Evolutionary conservation across 2,888 invertebrate species (phyloP), one percentile per base, ranked within the genome.

Genomic region (Agrilus mali): DNA sequence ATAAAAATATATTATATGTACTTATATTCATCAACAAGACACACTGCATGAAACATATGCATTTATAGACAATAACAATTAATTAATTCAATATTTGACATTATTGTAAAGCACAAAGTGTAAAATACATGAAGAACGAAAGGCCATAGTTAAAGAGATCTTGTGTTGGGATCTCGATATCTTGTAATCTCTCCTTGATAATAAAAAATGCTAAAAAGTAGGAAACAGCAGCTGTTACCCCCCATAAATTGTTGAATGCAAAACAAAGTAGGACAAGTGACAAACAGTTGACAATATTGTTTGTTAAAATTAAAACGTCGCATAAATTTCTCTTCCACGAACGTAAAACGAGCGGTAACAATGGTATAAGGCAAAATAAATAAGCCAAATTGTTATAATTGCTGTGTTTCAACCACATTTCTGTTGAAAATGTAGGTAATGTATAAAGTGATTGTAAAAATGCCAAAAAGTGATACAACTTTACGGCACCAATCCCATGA

Each of bases 91-190:
- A 10, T 10, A 10, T 27, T 27, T 4, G 27, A 10, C 4, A 27
- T 27, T 27, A 27, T 10, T 27, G 27, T 27, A 27, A 27, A n/a
- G 44, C n/a, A 32, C 36, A 40, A 32, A 46, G 38, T 36, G 44
- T 38, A 36, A 48, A 48, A 13, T 41, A 43, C 15, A 42, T 42
- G 27, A 42, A 48, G 33, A 48, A 46, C 17, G 44, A 43, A 6
- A 48, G 44, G n/a, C 46, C 46, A 15, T 48, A 48, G 38, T 48
- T 48, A 33, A 38, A 48, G 8, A 48, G 38, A 37, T 48, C 48
- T 39, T 41, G 16, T 4, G 36, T 16, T 13, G 48, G 46, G n/a
- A 46, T 10, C 15, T 43, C 41, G 36, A 46, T 34, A 33, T 46
- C 44, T 7, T 42, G 14, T 31, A 17, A 32, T n/a, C 40, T 43